Percentiles rank a stretch among this genome's conserved stretches.
Evolutionary conservation across 1,140 invertebrate species (phyloP).

Genomic region (Adoxophyes honmai): DNA sequence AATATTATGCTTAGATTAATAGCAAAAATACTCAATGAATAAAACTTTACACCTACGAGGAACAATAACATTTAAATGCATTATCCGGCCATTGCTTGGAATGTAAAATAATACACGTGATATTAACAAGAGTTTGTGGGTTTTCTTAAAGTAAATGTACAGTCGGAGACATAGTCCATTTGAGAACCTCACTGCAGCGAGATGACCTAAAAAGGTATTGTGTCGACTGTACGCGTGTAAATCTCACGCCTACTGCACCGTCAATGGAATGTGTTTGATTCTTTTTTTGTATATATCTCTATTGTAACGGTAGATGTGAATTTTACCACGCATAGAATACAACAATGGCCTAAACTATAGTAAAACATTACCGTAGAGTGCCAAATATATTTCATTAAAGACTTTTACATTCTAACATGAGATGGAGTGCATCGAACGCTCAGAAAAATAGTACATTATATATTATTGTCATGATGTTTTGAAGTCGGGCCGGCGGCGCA

Average conservation of each 20-base stretch:
- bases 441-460: conserved; percentile 57
- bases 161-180: too few relatives aligned
- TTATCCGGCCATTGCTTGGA: conserved; percentile 33
- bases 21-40: conserved; percentile 43
- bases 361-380: background rate
- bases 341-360: conserved; percentile 1
- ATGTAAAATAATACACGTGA: conserved; percentile 15
- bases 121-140: too few relatives aligned
- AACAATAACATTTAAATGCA: conserved; percentile 61
- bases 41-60: conserved; percentile 36
- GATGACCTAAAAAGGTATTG: too few relatives aligned
- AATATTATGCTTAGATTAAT: conserved; percentile 46
- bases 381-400: conserved; percentile 5
- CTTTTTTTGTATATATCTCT: too few relatives aligned
- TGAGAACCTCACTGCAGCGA: too few relatives aligned
- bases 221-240: too few relatives aligned
- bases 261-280: too few relatives aligned
- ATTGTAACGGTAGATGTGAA: too few relatives aligned
- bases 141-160: too few relatives aligned
- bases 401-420: background rate
- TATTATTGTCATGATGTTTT: conserved; percentile 70
- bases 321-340: background rate
- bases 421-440: conserved; percentile 22
- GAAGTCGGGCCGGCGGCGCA: conserved; percentile 20
- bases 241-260: too few relatives aligned